phyloP scores from a whole-genome alignment of 2,113 vertebrate genomes.

The Rhinolophus sinicus region DNA sequence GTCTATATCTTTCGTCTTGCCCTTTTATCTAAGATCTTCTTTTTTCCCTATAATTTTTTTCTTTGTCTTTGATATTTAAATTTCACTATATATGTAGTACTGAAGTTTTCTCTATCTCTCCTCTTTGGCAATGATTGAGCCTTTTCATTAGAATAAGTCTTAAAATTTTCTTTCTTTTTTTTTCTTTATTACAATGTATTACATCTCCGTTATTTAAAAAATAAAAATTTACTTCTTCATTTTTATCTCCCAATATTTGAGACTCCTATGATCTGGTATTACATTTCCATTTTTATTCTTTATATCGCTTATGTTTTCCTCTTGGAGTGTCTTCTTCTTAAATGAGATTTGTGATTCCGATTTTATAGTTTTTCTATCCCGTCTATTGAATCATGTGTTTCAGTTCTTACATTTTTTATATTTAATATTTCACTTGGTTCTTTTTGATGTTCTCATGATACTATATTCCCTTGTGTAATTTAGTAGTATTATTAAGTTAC shows the following conservation, averaged over 20 bases:
- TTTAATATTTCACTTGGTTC: neutral
- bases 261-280: neutral
- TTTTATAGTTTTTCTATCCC: neutral
- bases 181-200: neutral
- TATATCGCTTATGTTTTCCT: neutral
- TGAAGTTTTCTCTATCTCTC: neutral
- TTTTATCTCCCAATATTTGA: neutral
- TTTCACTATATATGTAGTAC: neutral
- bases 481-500: neutral
- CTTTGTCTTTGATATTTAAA: neutral
- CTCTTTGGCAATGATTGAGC: neutral
- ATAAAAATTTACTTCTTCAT: neutral
- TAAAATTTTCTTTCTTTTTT: neutral
- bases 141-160: neutral
- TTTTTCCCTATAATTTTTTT: neutral
- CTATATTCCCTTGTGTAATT: neutral
- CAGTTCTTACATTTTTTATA: neutral
- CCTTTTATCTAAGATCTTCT: neutral
- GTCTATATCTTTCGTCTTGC: neutral
- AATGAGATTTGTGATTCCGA: neutral
- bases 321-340: neutral
- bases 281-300: neutral
- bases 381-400: neutral
- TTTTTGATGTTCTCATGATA: neutral
- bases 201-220: neutral